Evolutionary conservation across 2,888 invertebrate genomes (phyloP).

Genomic region (Embidobia sp.): DNA sequence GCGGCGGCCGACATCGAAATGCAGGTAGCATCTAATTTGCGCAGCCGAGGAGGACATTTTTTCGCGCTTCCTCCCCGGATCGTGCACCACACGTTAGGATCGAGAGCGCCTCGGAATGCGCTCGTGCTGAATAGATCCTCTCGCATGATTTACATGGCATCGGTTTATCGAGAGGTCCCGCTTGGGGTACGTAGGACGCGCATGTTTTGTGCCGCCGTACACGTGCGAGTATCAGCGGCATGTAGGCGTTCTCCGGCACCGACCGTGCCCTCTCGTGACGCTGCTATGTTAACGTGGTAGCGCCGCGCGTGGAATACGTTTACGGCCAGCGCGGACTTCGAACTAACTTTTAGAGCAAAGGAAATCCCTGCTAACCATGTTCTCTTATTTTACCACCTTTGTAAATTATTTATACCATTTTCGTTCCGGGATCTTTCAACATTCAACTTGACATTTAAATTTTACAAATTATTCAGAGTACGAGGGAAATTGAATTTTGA

Average conservation of each 20-base stretch:
- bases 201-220: constrained; percentile 44
- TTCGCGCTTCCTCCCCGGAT: constrained; percentile 10
- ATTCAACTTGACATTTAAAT: no score
- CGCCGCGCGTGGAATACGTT: constrained; percentile 77
- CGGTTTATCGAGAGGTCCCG: constrained; percentile 58
- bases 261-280: constrained; percentile 73
- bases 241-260: constrained; percentile 64
- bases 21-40: constrained; percentile 42
- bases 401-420: constrained; percentile 24
- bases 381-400: constrained; percentile 9
- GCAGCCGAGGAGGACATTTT: constrained; percentile 29
- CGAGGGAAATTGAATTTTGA: no score
- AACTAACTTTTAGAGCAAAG: not conserved
- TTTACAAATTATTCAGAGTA: no score
- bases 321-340: constrained; percentile 31
- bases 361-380: not conserved
- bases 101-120: constrained; percentile 19
- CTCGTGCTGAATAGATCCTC: constrained; percentile 69
- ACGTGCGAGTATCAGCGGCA: constrained; percentile 53
- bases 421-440: no score
- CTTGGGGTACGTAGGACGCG: constrained; percentile 51
- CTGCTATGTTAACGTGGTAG: constrained; percentile 77
- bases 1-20: constrained; percentile 2
- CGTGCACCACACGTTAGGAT: constrained; percentile 55
- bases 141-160: constrained; percentile 74